phyloP scores from a whole-genome alignment of 2,888 invertebrate genomes.

The Ischnura elegans region DNA sequence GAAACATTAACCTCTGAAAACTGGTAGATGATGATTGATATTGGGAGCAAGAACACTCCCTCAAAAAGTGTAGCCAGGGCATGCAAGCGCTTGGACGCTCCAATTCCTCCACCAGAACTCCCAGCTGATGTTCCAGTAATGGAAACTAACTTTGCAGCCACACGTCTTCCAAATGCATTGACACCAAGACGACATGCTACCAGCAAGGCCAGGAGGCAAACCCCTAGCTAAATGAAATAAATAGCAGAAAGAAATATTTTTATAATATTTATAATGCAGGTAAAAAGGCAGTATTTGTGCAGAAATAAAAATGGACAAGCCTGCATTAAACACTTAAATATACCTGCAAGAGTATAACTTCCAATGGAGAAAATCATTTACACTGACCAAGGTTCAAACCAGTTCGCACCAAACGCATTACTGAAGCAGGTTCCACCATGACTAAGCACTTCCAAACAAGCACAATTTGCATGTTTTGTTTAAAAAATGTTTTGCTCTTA shows the following conservation, averaged over 20 bases:
- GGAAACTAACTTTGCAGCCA: constrained; percentile 68
- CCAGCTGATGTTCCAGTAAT: constrained; percentile 71
- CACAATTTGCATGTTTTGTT: too few species aligned
- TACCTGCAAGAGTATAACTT: too few species aligned
- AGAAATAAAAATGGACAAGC: too few species aligned
- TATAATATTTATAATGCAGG: neutral
- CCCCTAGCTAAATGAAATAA: constrained; percentile 68
- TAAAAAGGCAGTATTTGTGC: too few species aligned
- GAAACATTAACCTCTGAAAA: constrained; percentile 75
- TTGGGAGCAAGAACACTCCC: constrained; percentile 77
- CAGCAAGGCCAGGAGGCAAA: constrained; percentile 64
- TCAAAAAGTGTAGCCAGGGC: constrained; percentile 78
- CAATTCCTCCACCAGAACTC: constrained; percentile 79
- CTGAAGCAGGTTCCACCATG: too few species aligned
- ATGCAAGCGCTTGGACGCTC: constrained; percentile 79
- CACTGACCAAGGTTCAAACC: too few species aligned
- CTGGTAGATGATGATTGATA: constrained; percentile 76
- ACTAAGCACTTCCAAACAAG: too few species aligned
- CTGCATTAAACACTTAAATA: too few species aligned
- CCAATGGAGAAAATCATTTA: too few species aligned
- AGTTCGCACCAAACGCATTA: too few species aligned
- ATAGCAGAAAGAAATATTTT: neutral
- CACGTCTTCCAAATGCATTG: constrained; percentile 69
- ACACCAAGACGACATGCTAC: constrained; percentile 60
- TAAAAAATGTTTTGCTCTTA: too few species aligned